Conservation (phyloP, 2,888 invertebrate species). For the Brachyptera putata region DNA sequence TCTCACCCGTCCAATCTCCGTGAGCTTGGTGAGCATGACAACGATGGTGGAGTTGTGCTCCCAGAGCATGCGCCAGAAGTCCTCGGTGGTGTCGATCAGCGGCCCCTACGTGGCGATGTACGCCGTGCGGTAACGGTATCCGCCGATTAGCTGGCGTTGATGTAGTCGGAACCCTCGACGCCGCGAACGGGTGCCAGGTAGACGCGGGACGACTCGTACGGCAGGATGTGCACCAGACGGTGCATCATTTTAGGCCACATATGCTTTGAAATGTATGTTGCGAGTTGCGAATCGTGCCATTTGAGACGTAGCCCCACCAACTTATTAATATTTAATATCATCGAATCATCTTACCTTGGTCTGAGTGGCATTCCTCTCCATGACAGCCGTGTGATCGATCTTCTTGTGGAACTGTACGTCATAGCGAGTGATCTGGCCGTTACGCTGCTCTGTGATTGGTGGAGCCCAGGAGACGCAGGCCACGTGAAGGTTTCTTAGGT, state of each 20-base stretch:
- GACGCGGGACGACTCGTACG: conserved; percentile 92
- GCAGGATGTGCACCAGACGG: conserved; percentile 94
- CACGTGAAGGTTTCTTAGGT: too few relatives aligned
- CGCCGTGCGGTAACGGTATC: conserved; percentile 83
- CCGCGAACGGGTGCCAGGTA: conserved; percentile 86
- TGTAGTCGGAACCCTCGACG: conserved; percentile 94
- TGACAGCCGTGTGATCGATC: conserved; percentile 73
- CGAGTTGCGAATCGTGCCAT: too few relatives aligned
- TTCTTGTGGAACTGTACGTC: conserved; percentile 90
- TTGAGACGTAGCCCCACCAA: too few relatives aligned
- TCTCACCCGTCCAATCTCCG: conserved; percentile 96
- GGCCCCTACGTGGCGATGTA: conserved; percentile 99
- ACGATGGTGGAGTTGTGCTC: conserved; percentile 99
- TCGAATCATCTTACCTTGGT: conserved; percentile 62
- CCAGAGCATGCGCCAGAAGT: conserved; percentile 99
- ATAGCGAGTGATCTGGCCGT: conserved; percentile 91
- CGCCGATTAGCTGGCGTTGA: conserved; percentile 98
- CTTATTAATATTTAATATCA: too few relatives aligned
- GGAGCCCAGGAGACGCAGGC: conserved; percentile 87
- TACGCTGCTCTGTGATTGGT: conserved; percentile 81
- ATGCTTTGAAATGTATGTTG: too few relatives aligned
- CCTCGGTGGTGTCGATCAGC: conserved; percentile 91
- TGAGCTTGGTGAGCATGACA: conserved; percentile 96
- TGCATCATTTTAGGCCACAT: too few relatives aligned
- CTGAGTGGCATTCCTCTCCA: conserved; percentile 70